Evolutionary conservation across 2,113 vertebrate species (phyloP).

Genomic region (Neomonachus schauinslandi): DNA sequence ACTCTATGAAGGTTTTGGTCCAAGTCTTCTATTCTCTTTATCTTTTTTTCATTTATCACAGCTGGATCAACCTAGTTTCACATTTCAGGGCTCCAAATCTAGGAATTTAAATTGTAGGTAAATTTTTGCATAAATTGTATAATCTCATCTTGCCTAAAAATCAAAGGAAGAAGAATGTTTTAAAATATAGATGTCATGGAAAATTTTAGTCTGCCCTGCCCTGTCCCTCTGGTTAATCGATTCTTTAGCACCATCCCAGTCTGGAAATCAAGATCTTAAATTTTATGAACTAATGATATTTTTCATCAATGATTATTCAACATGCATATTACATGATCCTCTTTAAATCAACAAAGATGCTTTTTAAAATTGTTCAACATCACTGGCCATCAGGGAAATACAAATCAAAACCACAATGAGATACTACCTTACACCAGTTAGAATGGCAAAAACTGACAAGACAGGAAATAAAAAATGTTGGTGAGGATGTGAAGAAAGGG

Average conservation of each 20-base stretch:
- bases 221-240: neutral
- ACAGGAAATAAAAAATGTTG: too few relatives aligned
- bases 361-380: neutral
- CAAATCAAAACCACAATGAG: neutral
- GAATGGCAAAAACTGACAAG: neutral
- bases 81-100: neutral
- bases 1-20: neutral
- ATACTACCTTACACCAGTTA: neutral
- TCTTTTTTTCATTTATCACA: slow-evolving; percentile 31
- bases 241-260: neutral
- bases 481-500: too few relatives aligned
- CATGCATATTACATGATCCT: neutral
- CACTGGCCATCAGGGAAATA: neutral
- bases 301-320: neutral
- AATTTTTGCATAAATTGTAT: neutral
- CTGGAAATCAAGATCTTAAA: neutral
- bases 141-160: neutral
- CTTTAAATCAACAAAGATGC: neutral
- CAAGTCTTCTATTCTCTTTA: neutral
- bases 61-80: neutral
- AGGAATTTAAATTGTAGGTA: neutral
- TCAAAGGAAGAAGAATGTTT: neutral
- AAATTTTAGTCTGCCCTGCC: neutral
- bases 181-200: neutral
- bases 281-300: neutral